phyloP scores from a whole-genome alignment of 2,888 invertebrate genomes.

The Orchesella flavescens region DNA sequence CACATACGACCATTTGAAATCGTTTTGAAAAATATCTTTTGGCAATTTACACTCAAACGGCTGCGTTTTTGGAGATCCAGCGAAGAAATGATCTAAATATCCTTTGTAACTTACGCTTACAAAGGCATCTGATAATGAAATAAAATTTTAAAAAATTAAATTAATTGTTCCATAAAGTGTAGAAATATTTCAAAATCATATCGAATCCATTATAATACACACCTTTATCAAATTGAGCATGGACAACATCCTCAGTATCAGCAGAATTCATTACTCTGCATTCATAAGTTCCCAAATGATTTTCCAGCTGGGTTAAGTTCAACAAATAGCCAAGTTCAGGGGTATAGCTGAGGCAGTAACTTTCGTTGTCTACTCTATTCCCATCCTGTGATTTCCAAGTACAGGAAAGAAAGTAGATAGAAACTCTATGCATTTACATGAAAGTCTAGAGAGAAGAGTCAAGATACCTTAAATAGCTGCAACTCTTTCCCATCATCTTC shows the following conservation, averaged over 20 bases:
- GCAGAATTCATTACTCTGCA: slow-evolving; percentile 47
- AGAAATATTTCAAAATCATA: background rate
- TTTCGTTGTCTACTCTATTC: slow-evolving; percentile 18
- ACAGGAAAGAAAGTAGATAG: no score
- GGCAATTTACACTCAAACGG: slow-evolving; percentile 32
- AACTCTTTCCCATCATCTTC: slow-evolving; percentile 9
- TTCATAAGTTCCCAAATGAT: slow-evolving; percentile 35
- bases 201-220: no score
- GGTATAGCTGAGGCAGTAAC: slow-evolving; percentile 15
- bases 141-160: background rate
- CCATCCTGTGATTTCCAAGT: slow-evolving; percentile 18
- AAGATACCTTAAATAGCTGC: slow-evolving; percentile 39
- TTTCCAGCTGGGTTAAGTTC: slow-evolving; percentile 41
- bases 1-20: slow-evolving; percentile 29
- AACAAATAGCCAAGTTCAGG: slow-evolving; percentile 43
- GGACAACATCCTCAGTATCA: slow-evolving; percentile 16
- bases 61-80: background rate
- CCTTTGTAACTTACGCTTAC: background rate
- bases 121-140: slow-evolving; percentile 14
- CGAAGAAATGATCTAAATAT: background rate
- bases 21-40: slow-evolving; percentile 27
- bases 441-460: background rate
- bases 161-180: background rate
- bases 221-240: slow-evolving; percentile 11
- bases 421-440: no score